Evolutionary conservation across 2,888 invertebrate species (phyloP).

Genomic region (Athalia cordata): DNA sequence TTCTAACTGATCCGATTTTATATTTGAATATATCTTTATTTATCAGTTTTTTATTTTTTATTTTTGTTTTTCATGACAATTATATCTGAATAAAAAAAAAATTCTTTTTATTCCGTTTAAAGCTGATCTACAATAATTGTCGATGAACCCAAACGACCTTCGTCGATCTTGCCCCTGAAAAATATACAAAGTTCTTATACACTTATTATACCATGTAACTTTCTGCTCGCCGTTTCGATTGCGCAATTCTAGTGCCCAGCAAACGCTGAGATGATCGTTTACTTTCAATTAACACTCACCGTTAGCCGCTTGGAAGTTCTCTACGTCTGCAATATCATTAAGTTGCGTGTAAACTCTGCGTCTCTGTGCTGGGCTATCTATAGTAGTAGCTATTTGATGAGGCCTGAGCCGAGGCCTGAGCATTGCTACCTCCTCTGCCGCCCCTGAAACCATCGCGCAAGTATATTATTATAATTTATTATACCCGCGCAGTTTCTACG

Average conservation of each 20-base stretch:
- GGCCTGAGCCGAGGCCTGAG: conserved; percentile 10
- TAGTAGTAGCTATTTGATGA: background rate
- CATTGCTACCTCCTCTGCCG: conserved; percentile 18
- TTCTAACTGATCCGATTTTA: background rate
- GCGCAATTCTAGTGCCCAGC: conserved; percentile 16
- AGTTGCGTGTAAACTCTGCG: conserved; percentile 3
- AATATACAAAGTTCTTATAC: background rate
- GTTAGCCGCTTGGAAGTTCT: background rate
- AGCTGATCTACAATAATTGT: background rate
- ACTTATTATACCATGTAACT: background rate
- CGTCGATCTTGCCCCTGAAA: conserved; percentile 2
- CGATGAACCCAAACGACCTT: background rate
- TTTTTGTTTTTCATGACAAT: background rate
- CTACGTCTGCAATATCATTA: background rate
- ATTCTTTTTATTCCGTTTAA: background rate
- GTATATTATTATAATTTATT: background rate
- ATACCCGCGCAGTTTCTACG: too few relatives aligned
- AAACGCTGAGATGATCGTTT: conserved; percentile 16
- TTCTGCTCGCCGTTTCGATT: conserved; percentile 1
- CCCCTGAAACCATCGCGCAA: conserved; percentile 31
- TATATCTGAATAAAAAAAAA: background rate
- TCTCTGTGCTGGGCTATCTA: background rate
- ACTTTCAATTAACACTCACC: conserved; percentile 35
- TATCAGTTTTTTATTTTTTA: background rate
- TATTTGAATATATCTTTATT: conserved; percentile 10